Evolutionary conservation across 2,113 vertebrate genomes (phyloP), one percentile per base, ranked within the genome.

Genomic region (Engystomops pustulosus): DNA sequence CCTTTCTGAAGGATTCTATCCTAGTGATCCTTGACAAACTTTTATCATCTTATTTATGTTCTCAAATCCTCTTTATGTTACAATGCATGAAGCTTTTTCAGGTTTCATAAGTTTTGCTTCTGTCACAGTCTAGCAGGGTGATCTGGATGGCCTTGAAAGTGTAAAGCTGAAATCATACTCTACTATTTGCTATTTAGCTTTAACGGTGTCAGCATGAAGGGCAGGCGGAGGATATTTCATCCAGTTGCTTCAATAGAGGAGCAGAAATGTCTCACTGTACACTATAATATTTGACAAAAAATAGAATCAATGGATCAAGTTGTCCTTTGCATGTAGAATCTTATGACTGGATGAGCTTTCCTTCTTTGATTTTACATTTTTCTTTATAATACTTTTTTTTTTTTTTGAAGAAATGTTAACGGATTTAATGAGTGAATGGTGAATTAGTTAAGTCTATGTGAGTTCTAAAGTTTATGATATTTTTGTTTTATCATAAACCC

Each of bases 121-220:
- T 83, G 55, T 51, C 72, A 65, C 15, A 76, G 53, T 67, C 71
- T 67, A 67, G 60, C 81, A 76, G 30, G 41, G 44, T 62, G 55
- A 75, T 41, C 34, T 82, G 38, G 41, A 44, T 75, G 51, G 81
- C 70, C 68, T 81, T 71, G 47, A 51, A 70, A 71, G 67, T 38
- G 32, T n/a, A 81, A 81, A 81, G 47, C 67, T 81, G 67, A 49
- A 70, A 81, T 71, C 65, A 34, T 68, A 81, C 32, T 34, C 45
- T 1, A 8, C 14, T 81, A 68, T 70, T 68, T 81, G 25, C 47
- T 69, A 81, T 70, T 53, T 70, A 71, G 79, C 67, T 68, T 53
- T 71, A 41, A 81, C 75, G 23, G 60, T 71, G 79, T 70, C 45
- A 51, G 44, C 45, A 51, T 36, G 67, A 81, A 81, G 45, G 47